Evolutionary conservation across 2,797 vertebrate genomes (phyloP), one percentile per base, ranked within the genome.

Genomic region (Cuniculus paca): DNA sequence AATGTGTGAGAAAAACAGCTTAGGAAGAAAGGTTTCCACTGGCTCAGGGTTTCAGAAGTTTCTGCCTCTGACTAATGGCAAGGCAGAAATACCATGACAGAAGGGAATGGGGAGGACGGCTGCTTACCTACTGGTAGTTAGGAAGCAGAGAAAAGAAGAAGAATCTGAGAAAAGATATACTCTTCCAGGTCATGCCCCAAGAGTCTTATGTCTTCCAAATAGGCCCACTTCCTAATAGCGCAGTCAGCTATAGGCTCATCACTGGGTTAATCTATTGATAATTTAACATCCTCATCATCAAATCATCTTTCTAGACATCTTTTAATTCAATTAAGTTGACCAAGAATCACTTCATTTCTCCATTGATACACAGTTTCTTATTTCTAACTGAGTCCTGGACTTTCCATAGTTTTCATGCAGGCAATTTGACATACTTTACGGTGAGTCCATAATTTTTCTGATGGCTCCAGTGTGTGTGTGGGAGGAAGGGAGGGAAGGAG

Each of bases 351-450:
- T 48, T 11, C 42, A 48, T 75, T 75, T 31, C 45, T 95, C 36
- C 80, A 24, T 68, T 82, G 24, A 85, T 39, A 74, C 26, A 36
- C 10, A 84, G 22, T 91, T 95, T 94, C 48, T 28, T 58, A 82
- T 83, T 95, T 95, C 77, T 91, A 63, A 36, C 39, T 83, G 45
- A 13, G n/a, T 84, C 72, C 36, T 91, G 70, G 42, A 75, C 42
- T 90, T 92, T 61, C 50, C 11, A 90, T 70, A 58, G 79, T 81
- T 87, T 65, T 39, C 20, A 26, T 28, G 86, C n/a, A 93, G 68
- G 45, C 39, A 93, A 87, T 87, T 94, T 83, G 83, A 96, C n/a
- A 78, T 77, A 70, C 8, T 77, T 96, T 80, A 90, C 52, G 87
- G 48, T 91, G 70, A 93, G 89, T 70, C 89, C 13, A 86, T 93